Base-by-base conservation (phyloP, 2,797 vertebrate genomes). In the Sebastes itinus region DNA sequence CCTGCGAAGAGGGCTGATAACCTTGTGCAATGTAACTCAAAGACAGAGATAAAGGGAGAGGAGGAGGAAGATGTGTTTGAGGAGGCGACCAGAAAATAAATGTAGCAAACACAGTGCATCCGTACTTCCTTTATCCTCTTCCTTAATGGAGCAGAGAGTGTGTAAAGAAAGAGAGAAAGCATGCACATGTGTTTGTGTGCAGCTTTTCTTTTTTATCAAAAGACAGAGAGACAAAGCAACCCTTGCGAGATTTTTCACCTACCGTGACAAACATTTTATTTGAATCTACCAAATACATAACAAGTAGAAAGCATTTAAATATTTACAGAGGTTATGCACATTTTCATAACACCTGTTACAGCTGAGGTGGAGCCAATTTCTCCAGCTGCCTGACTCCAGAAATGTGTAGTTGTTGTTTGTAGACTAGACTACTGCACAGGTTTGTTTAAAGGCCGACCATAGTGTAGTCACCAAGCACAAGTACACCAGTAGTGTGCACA, bases 1-100 rank as follows among this genome's bases (percentile, higher is more conserved):
- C 62, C 71, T 78, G 75, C 82, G 85, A 89, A 80, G 82, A 76
- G 80, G 74, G 60, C 73, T 86, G 86, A 89, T 91, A 88, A 91
- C 89, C 87, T 87, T 89, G 86, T 38, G 78, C 67, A 60, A 59
- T 73, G 56, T 67, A 83, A 75, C 80, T 73, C 83, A 77, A 64
- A 65, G 80, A 76, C 49, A 74, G 63, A 85, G 65, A 87, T 69
- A 72, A 88, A 77, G 30, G 49, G 56, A 56, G 68, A 72, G 20
- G 58, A 46, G 58, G 78, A 35, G 27, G 59, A 61, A 62, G 79
- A 35, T 70, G 60, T 75, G 77, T 84, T 75, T 66, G 22, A 72
- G 58, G 42, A 77, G 60, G 42, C 54, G 75, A 54, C 3, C 58
- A 62, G 42, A 80, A 67, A 66, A 71, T 61, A 64, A 78, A 88